Conservation (phyloP, 2,797 vertebrate genomes). For the Rhabdomys pumilio region DNA sequence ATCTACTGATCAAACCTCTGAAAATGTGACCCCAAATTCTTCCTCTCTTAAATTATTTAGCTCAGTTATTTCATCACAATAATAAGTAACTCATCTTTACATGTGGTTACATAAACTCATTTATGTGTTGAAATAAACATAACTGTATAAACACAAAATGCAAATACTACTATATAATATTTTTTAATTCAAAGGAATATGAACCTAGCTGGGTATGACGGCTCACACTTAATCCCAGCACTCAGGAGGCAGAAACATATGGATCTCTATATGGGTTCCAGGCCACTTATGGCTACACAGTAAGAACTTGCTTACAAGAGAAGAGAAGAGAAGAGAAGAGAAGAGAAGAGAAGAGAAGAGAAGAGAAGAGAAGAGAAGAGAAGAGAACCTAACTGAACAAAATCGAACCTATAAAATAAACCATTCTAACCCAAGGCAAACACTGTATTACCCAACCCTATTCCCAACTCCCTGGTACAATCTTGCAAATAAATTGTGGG, state of each 20-base stretch:
- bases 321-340: too few species aligned
- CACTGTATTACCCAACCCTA: background rate
- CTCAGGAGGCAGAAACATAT: background rate
- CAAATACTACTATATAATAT: background rate
- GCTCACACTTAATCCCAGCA: background rate
- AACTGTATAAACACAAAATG: background rate
- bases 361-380: fast-evolving
- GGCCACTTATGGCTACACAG: background rate
- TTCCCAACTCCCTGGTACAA: background rate
- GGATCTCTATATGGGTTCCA: background rate
- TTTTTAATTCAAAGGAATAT: slow-evolving; percentile 17
- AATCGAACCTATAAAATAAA: background rate
- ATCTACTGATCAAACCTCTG: background rate
- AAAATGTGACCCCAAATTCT: background rate
- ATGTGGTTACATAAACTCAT: background rate
- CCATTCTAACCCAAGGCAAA: background rate
- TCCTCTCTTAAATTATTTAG: background rate
- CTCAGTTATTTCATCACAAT: background rate
- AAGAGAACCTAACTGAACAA: too few species aligned
- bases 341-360: fast-evolving
- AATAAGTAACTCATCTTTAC: background rate
- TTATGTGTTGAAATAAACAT: background rate
- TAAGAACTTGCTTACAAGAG: background rate
- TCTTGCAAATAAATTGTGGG: background rate
- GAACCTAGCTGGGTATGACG: background rate